Conservation (phyloP, 2,888 invertebrate genomes). For the Ashinkailepas kermadecensis region DNA sequence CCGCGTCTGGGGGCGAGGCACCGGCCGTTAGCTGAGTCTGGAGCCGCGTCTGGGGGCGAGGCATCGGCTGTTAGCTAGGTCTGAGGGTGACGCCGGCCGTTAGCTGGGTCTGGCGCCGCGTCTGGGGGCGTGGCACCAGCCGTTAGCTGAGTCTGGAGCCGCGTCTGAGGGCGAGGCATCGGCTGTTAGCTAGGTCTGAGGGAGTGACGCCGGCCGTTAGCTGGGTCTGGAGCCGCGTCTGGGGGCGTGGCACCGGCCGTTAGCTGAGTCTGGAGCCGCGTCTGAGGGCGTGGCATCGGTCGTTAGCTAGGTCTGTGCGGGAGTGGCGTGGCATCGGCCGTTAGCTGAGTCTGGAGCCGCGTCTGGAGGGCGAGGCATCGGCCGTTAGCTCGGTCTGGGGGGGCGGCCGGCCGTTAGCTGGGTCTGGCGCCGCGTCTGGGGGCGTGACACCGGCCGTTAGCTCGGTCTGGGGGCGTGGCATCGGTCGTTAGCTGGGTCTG, state of each 20-base stretch:
- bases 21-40: neutral
- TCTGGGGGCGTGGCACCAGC: too few relatives aligned
- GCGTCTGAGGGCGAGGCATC: neutral
- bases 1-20: neutral
- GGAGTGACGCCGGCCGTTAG: neutral
- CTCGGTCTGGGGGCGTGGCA: neutral
- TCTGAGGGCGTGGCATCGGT: neutral
- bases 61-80: neutral
- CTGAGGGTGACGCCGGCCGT: neutral
- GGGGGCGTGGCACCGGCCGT: neutral
- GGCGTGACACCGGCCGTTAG: neutral
- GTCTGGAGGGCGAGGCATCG: too few relatives aligned
- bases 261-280: too few relatives aligned
- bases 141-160: neutral
- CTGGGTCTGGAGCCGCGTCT: neutral
- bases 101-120: neutral
- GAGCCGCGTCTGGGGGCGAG: neutral
- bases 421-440: neutral
- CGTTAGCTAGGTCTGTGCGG: neutral
- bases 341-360: neutral
- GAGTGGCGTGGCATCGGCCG: neutral
- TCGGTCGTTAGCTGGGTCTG: neutral
- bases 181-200: neutral
- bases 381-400: too few relatives aligned
- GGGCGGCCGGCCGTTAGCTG: neutral